Conservation (phyloP, 2,113 vertebrate species). For the Ophiodon elongatus region DNA sequence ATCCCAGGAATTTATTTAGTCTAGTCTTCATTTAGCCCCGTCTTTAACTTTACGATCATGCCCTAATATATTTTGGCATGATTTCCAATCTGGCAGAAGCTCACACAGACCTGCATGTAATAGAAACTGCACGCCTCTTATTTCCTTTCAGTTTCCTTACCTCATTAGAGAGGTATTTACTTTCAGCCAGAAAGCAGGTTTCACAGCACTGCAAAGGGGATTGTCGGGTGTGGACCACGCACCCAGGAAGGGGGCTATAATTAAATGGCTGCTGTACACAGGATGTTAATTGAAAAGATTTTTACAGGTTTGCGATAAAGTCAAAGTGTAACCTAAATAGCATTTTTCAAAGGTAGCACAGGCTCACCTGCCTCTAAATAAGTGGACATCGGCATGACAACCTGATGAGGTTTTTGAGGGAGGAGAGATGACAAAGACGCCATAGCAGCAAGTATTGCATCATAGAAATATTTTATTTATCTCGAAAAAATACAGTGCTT, state of each 20-base stretch:
- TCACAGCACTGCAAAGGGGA: slow-evolving; percentile 44
- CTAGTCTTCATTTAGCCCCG: slow-evolving; percentile 7
- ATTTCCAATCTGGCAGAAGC: slow-evolving; percentile 34
- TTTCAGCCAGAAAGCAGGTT: slow-evolving; percentile 86
- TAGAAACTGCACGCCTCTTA: slow-evolving; percentile 76
- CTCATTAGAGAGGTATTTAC: slow-evolving; percentile 88
- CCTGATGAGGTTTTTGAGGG: neutral
- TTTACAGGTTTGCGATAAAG: neutral
- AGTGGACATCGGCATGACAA: neutral
- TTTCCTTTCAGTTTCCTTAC: slow-evolving; percentile 87
- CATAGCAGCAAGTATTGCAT: slow-evolving; percentile 15
- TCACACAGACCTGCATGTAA: slow-evolving; percentile 73
- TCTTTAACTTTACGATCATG: neutral
- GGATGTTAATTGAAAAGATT: neutral
- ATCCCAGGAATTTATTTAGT: neutral
- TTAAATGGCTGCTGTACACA: neutral
- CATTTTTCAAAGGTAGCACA: neutral
- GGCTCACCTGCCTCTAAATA: neutral
- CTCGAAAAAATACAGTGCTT: slow-evolving; percentile 83
- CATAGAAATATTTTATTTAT: slow-evolving; percentile 84
- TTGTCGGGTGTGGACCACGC: slow-evolving; percentile 2
- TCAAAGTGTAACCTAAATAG: neutral
- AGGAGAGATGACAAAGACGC: slow-evolving; percentile 27
- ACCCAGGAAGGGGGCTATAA: neutral
- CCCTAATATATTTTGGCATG: slow-evolving; percentile 15